Conservation (phyloP, 2,113 vertebrate genomes). For the Elachura formosa region DNA sequence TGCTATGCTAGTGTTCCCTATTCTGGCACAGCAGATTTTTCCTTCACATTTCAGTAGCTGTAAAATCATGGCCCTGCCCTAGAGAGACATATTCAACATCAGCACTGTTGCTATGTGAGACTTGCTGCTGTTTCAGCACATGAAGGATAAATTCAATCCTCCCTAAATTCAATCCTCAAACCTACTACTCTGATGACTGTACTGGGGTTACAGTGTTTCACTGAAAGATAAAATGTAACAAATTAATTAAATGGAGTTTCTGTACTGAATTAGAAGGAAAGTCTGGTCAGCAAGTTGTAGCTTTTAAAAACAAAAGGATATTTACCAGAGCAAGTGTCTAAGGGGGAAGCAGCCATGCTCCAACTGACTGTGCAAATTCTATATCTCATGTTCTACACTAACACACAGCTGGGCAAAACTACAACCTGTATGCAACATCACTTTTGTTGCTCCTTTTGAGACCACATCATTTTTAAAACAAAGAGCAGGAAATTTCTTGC, state of each 20-base stretch:
- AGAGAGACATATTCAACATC: not conserved
- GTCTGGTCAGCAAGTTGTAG: not conserved
- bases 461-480: not conserved
- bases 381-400: not conserved
- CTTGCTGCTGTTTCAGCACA: slow-evolving; percentile 35
- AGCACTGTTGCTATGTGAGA: not conserved
- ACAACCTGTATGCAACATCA: not conserved
- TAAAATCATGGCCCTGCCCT: not conserved
- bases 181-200: not conserved
- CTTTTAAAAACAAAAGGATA: not conserved
- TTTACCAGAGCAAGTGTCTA: not conserved
- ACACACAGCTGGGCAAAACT: not conserved
- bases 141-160: not conserved
- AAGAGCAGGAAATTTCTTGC: not conserved
- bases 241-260: not conserved
- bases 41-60: not conserved
- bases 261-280: not conserved
- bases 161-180: not conserved
- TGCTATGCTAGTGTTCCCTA: not conserved
- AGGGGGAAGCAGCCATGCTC: not conserved
- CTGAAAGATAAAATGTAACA: not conserved
- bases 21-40: not conserved
- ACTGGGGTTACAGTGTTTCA: not conserved
- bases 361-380: not conserved
- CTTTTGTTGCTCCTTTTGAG: not conserved